Evolutionary conservation across 1,140 invertebrate species (phyloP).

Genomic region (Notospermus geniculatus): DNA sequence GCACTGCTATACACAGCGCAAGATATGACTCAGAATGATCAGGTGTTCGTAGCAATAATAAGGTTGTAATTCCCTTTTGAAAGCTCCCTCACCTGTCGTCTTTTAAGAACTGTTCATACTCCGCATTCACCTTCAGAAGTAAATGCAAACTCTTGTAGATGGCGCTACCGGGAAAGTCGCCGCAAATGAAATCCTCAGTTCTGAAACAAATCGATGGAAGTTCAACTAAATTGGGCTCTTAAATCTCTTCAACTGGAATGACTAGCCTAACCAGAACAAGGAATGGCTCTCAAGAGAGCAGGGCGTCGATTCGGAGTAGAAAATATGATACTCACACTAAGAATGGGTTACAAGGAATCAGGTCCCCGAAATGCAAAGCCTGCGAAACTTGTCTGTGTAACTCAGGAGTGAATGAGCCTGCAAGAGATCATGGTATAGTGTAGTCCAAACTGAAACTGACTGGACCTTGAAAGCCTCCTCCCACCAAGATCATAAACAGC

Average conservation of each 20-base stretch:
- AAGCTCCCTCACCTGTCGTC: constrained; percentile 42
- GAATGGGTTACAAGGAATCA: constrained; percentile 36
- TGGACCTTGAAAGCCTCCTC: too few relatives aligned
- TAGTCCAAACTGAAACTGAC: constrained; percentile 9
- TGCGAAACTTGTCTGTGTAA: constrained; percentile 31
- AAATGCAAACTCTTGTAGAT: constrained; percentile 36
- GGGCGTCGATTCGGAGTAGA: not conserved
- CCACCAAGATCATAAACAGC: too few relatives aligned
- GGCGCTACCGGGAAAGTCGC: constrained; percentile 38
- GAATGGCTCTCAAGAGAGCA: constrained; percentile 17
- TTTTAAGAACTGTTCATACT: constrained; percentile 37
- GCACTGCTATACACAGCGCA: too few relatives aligned
- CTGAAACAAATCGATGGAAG: constrained; percentile 8
- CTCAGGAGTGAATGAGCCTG: constrained; percentile 38
- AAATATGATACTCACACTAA: not conserved
- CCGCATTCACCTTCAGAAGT: constrained; percentile 30
- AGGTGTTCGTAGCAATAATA: too few relatives aligned
- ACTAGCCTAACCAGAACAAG: too few relatives aligned
- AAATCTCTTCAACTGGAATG: too few relatives aligned
- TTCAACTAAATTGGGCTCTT: too few relatives aligned
- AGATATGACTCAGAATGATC: too few relatives aligned
- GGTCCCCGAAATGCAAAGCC: constrained; percentile 35
- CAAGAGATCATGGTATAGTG: too few relatives aligned
- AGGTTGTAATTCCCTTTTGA: too few relatives aligned
- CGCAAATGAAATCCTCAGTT: constrained; percentile 26